A percentile compares a stretch with the other conserved stretches of the same genome.
Evolutionary conservation across 2,888 invertebrate species (phyloP).

Genomic region (Cyclophora punctaria): DNA sequence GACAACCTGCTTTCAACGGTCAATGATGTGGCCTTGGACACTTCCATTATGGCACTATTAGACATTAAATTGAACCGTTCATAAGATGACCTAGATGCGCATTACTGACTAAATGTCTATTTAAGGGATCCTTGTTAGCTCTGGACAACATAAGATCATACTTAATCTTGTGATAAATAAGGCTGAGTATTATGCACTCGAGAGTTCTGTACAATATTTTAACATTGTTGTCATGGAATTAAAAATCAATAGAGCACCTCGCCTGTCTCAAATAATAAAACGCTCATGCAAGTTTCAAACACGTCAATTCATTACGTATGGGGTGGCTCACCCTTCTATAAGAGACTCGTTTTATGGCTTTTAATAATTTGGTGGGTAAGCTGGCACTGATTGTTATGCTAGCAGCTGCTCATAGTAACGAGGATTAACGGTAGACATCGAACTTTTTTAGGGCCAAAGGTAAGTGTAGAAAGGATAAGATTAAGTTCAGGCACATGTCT

Average conservation of each 20-base stretch:
- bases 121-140: not conserved
- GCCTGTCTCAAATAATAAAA: conserved; percentile 62
- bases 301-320: conserved; percentile 51
- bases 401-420: conserved; percentile 60
- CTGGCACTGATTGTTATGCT: conserved; percentile 64
- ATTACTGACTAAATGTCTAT: conserved; percentile 1
- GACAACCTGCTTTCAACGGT: conserved; percentile 29
- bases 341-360: conserved; percentile 71
- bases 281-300: conserved; percentile 56
- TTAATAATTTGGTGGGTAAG: conserved; percentile 71
- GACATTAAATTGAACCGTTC: conserved; percentile 4
- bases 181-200: too few species aligned
- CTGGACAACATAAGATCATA: too few species aligned
- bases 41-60: not conserved
- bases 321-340: conserved; percentile 68
- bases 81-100: conserved; percentile 7
- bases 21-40: conserved; percentile 21
- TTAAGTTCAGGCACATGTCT: conserved; percentile 22
- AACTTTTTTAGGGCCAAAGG: conserved; percentile 39
- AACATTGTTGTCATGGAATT: conserved; percentile 22
- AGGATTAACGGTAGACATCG: conserved; percentile 54
- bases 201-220: too few species aligned
- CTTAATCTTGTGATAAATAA: too few species aligned
- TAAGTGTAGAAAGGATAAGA: conserved; percentile 41
- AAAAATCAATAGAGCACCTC: conserved; percentile 52